Evolutionary conservation across 2,113 vertebrate genomes (phyloP).

Genomic region (Hippopotamus amphibius): DNA sequence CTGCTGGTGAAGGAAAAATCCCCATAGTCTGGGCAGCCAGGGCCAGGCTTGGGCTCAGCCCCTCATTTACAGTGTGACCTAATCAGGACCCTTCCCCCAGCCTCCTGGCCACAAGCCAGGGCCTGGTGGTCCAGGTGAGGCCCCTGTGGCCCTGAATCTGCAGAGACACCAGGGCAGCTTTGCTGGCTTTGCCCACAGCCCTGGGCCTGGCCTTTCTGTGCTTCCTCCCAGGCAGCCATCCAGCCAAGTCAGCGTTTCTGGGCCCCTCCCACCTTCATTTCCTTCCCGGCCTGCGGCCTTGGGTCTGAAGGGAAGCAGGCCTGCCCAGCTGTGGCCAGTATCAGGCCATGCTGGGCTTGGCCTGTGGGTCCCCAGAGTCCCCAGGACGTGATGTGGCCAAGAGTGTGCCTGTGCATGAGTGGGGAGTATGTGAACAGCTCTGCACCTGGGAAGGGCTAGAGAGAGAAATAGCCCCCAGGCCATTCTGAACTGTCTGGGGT

Average conservation of each 20-base stretch:
- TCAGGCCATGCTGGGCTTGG: background rate
- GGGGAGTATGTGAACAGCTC: background rate
- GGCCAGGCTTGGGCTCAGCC: background rate
- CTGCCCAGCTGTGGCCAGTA: background rate
- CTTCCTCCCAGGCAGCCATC: slow-evolving; percentile 9
- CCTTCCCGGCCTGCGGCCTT: slow-evolving; percentile 61
- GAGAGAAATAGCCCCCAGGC: background rate
- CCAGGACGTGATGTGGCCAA: background rate
- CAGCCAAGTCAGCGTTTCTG: slow-evolving; percentile 52
- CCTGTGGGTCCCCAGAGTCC: background rate
- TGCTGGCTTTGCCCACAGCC: background rate
- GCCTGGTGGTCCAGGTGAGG: background rate
- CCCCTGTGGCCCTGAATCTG: background rate
- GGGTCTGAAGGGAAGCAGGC: slow-evolving; percentile 40
- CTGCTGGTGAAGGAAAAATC: background rate
- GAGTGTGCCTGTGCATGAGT: background rate
- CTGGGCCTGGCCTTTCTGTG: background rate
- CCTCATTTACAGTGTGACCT: background rate
- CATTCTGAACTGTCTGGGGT: background rate
- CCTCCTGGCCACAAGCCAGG: background rate
- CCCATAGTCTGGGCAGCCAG: background rate
- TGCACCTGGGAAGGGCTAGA: background rate
- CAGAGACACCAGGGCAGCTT: background rate
- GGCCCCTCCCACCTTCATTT: slow-evolving; percentile 39
- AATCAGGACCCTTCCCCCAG: background rate